Conservation (phyloP, 2,888 invertebrate species). For the Anaspis maculata region DNA sequence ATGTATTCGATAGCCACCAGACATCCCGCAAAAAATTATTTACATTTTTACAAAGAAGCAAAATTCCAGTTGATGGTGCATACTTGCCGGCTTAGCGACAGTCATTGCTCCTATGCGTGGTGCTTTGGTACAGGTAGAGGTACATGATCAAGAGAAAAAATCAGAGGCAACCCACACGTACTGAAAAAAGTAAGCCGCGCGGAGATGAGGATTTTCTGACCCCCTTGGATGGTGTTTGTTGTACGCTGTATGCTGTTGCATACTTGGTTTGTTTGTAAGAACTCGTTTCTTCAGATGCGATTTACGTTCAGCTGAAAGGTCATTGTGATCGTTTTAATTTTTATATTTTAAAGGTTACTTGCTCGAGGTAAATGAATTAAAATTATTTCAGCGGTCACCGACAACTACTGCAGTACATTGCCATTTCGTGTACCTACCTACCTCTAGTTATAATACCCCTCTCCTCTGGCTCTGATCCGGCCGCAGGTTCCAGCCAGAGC, state of each 20-base stretch:
- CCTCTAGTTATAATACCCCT: no score
- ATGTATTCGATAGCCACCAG: conserved; percentile 24
- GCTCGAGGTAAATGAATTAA: conserved; percentile 35
- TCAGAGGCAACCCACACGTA: conserved; percentile 4
- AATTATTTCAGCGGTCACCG: conserved; percentile 23
- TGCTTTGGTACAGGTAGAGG: no score
- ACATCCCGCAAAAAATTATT: conserved; percentile 19
- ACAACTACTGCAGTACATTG: no score
- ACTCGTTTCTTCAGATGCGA: conserved; percentile 30
- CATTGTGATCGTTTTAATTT: conserved; percentile 35
- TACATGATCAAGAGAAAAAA: no score
- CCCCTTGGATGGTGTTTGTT: conserved; percentile 8
- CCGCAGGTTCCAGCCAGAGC: no score
- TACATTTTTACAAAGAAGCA: conserved; percentile 12
- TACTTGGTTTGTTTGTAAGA: conserved; percentile 18
- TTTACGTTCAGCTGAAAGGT: conserved; percentile 30
- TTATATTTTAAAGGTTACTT: conserved; percentile 39
- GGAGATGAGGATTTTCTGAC: conserved; percentile 15
- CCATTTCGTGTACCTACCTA: conserved; percentile 21
- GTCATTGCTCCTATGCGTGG: no score
- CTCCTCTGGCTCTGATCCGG: no score
- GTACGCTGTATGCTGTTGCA: conserved; percentile 1
- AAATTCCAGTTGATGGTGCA: conserved; percentile 3
- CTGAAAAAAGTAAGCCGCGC: no score
- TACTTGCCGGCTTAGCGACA: neutral